phyloP scores from a whole-genome alignment of 1,140 invertebrate species.

The Neotoxoptera formosana region DNA sequence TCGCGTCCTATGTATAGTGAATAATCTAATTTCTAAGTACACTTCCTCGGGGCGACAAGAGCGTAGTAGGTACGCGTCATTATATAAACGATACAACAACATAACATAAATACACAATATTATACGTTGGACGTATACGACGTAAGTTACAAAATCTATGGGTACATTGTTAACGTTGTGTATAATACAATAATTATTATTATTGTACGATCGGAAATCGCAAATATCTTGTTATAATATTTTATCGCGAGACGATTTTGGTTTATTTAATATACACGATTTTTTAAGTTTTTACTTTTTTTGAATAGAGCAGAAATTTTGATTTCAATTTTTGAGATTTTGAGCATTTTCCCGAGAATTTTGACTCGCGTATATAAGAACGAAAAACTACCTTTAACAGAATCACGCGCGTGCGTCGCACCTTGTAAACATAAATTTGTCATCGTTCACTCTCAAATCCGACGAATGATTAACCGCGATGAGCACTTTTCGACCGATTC shows the following conservation, averaged over 20 bases:
- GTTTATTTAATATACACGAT: not conserved
- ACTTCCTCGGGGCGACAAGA: not conserved
- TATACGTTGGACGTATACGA: not conserved
- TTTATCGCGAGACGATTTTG: not conserved
- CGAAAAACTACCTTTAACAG: not conserved
- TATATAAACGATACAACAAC: not conserved
- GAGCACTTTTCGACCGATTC: not conserved
- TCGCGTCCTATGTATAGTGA: not conserved
- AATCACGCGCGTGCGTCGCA: no score
- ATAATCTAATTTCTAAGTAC: slow-evolving; percentile 17
- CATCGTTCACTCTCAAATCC: not conserved
- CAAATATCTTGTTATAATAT: not conserved
- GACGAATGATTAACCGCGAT: not conserved
- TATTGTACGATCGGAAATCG: not conserved
- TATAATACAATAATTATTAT: not conserved
- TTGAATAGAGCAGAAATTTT: not conserved
- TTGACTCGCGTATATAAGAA: not conserved
- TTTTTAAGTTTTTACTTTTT: not conserved
- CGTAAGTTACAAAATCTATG: not conserved
- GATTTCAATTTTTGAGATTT: not conserved
- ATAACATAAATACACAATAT: not conserved
- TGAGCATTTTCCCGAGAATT: not conserved
- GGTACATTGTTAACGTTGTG: not conserved
- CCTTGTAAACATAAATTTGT: not conserved
- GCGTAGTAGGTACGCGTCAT: not conserved